Conservation (phyloP, 2,797 vertebrate genomes). For the Pangasius mekongensis region DNA sequence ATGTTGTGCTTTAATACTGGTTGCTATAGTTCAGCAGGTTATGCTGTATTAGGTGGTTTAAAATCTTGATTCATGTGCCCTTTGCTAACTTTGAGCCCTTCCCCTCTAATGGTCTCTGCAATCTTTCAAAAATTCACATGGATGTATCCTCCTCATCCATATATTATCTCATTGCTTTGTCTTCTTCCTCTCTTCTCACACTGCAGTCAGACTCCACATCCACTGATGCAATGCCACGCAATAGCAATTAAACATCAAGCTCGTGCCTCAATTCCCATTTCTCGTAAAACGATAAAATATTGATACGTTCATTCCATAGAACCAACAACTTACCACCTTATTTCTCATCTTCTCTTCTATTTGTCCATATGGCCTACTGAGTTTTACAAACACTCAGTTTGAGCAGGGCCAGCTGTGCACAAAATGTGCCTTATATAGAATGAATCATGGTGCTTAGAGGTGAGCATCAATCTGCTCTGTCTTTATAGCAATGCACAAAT, state of each 20-base stretch:
- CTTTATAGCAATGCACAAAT: not conserved
- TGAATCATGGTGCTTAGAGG: slow-evolving; percentile 28
- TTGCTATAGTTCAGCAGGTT: not conserved
- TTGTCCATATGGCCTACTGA: slow-evolving; percentile 15
- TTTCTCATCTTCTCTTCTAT: slow-evolving; percentile 6
- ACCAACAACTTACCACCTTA: slow-evolving; percentile 4
- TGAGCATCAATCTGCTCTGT: slow-evolving; percentile 9
- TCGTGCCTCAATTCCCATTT: slow-evolving; percentile 16
- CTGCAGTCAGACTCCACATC: slow-evolving; percentile 27
- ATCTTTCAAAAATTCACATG: not conserved
- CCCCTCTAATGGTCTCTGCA: not conserved
- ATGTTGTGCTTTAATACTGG: not conserved
- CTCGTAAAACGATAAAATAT: slow-evolving; percentile 35
- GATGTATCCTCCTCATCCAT: not conserved
- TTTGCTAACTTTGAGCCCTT: not conserved
- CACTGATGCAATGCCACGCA: slow-evolving; percentile 59
- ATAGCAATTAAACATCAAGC: slow-evolving; percentile 51
- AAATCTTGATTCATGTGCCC: not conserved
- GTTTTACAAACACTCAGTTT: slow-evolving; percentile 30
- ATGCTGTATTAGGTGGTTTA: not conserved
- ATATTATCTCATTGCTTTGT: not conserved
- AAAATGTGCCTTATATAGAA: slow-evolving; percentile 26
- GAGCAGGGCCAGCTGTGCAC: not conserved
- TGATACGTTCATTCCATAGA: slow-evolving; percentile 12
- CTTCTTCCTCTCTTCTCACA: slow-evolving; percentile 4